Conservation (phyloP, 2,797 vertebrate genomes). For the Lacerta viridis region DNA sequence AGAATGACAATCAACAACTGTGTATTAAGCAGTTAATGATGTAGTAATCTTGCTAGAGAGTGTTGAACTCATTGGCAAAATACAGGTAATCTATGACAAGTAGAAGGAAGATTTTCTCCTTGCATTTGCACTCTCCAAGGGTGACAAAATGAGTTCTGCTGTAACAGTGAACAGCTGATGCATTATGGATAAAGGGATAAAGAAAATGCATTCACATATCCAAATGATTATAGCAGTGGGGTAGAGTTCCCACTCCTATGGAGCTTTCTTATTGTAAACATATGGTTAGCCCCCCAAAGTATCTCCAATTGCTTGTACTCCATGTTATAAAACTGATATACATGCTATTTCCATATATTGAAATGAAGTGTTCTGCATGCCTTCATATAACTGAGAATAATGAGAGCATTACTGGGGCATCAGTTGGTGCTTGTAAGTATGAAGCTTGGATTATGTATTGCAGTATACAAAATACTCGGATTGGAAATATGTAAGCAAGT, state of each 20-base stretch:
- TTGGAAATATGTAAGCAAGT: slow-evolving; percentile 2
- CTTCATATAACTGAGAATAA: background rate
- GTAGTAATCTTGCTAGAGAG: background rate
- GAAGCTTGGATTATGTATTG: slow-evolving; percentile 13
- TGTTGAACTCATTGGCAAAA: background rate
- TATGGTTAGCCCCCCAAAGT: background rate
- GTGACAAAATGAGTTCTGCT: background rate
- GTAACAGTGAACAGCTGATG: background rate
- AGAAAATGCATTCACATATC: background rate
- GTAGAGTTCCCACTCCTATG: background rate
- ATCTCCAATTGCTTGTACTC: background rate
- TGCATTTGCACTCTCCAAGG: background rate
- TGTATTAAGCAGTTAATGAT: background rate
- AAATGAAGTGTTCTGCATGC: background rate
- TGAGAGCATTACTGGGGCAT: background rate
- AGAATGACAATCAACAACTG: background rate
- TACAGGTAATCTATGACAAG: background rate
- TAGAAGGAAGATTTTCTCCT: background rate
- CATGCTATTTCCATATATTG: background rate
- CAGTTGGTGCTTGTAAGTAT: background rate
- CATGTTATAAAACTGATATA: background rate
- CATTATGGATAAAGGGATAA: background rate
- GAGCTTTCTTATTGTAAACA: background rate
- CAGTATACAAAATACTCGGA: background rate
- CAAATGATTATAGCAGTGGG: background rate